Evolutionary conservation across 2,113 vertebrate genomes (phyloP).

Genomic region (Coptodon bakossiorum): DNA sequence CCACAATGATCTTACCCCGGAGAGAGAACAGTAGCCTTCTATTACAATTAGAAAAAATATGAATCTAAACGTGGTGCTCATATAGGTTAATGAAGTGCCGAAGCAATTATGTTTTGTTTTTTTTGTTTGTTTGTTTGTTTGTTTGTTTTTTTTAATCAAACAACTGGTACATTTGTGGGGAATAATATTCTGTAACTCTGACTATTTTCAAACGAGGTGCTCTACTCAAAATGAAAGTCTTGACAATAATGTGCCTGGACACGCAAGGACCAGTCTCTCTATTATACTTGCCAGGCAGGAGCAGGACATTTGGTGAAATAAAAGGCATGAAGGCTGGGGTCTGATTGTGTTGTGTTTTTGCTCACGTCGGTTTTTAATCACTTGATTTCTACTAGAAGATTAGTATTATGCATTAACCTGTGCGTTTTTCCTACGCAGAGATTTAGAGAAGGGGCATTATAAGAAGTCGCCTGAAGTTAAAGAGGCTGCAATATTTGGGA

Average conservation of each 20-base stretch:
- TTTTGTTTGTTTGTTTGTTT: background rate
- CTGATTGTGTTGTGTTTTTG: background rate
- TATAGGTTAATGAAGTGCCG: background rate
- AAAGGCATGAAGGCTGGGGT: background rate
- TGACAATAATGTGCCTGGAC: conserved; percentile 50
- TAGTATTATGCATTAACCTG: background rate
- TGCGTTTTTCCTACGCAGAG: background rate
- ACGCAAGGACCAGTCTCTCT: conserved; percentile 17
- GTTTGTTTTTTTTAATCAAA: background rate
- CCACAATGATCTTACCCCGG: background rate
- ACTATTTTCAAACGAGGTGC: background rate
- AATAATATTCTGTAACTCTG: background rate
- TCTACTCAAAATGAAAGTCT: conserved; percentile 3
- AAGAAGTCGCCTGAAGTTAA: conserved; percentile 57
- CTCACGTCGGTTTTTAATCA: conserved; percentile 11
- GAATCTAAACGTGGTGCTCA: background rate
- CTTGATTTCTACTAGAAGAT: background rate
- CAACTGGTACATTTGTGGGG: background rate
- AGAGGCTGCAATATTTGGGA: conserved; percentile 65
- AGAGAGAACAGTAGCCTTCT: background rate
- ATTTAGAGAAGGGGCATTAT: conserved; percentile 3
- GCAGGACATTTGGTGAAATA: conserved; percentile 29
- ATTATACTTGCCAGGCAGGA: conserved; percentile 20
- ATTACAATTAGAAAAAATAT: background rate
- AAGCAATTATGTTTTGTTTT: background rate